A percentile compares a stretch with the other conserved stretches of the same genome.
phyloP scores from a whole-genome alignment of 1,140 invertebrate species.

The Eciton burchellii region DNA sequence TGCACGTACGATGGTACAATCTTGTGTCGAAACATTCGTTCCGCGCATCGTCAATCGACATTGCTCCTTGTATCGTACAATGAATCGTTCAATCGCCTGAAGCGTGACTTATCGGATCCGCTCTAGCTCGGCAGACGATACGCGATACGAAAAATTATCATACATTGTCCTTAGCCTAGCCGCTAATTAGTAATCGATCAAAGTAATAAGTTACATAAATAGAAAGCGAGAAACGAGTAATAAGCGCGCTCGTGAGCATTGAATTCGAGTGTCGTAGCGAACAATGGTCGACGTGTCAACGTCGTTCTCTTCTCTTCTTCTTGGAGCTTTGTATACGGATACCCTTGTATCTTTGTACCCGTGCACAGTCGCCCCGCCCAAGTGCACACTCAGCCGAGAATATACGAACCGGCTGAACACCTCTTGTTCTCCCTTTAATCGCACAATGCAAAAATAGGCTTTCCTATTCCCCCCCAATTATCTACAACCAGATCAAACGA shows the following conservation, averaged over 20 bases:
- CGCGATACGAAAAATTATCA: conserved; percentile 3
- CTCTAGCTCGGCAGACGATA: not conserved
- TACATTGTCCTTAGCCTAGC: too few species aligned
- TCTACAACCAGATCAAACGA: conserved; percentile 72
- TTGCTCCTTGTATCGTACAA: conserved; percentile 7
- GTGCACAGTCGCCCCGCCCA: conserved; percentile 48
- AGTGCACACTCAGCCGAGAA: conserved; percentile 51
- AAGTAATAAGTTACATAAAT: too few species aligned
- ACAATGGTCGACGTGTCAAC: conserved; percentile 33
- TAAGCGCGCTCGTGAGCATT: not conserved
- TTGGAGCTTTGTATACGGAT: conserved; percentile 28
- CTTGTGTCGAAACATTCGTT: too few species aligned
- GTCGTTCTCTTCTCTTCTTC: conserved; percentile 37
- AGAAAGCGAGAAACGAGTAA: not conserved
- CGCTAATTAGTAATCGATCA: too few species aligned
- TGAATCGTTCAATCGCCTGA: not conserved
- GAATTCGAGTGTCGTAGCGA: conserved; percentile 15
- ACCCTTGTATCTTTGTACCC: too few species aligned
- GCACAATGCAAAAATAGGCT: conserved; percentile 75
- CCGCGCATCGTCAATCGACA: not conserved
- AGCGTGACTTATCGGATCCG: not conserved
- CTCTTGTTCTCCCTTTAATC: conserved; percentile 68
- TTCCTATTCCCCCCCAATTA: conserved; percentile 74
- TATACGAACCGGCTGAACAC: conserved; percentile 62
- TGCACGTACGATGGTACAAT: too few species aligned